phyloP scores from a whole-genome alignment of 2,113 vertebrate species.

The Serinus canaria region DNA sequence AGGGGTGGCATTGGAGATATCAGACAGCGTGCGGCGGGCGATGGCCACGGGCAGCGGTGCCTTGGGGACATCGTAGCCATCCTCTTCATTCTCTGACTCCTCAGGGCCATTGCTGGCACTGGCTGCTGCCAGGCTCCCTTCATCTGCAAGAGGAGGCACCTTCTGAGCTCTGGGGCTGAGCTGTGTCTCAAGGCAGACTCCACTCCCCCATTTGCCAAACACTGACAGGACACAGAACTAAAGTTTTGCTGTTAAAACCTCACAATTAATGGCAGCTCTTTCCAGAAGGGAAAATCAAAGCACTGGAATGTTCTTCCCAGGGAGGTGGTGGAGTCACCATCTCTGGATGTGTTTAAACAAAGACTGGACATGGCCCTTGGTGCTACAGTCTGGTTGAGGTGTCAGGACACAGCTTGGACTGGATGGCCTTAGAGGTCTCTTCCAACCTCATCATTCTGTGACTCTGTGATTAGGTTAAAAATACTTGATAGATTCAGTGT shows the following conservation, averaged over 20 bases:
- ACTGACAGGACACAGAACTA: neutral
- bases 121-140: constrained; percentile 58
- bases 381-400: too few species aligned
- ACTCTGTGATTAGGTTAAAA: neutral
- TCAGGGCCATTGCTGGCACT: constrained; percentile 74
- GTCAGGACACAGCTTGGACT: too few species aligned
- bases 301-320: too few species aligned
- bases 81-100: constrained; percentile 81
- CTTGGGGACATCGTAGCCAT: constrained; percentile 88
- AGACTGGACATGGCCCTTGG: too few species aligned
- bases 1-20: constrained; percentile 82
- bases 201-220: neutral
- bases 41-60: constrained; percentile 71
- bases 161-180: neutral
- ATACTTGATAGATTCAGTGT: neutral
- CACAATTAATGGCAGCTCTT: neutral
- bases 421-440: too few species aligned
- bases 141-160: constrained; percentile 31
- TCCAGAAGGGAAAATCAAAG: neutral
- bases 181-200: neutral
- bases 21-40: constrained; percentile 86
- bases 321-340: too few species aligned
- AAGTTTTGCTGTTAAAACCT: neutral
- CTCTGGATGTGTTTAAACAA: too few species aligned
- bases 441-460: too few species aligned